Evolutionary conservation across 2,888 invertebrate genomes (phyloP), one percentile per base, ranked within the genome.

Genomic region (Ischnura elegans): DNA sequence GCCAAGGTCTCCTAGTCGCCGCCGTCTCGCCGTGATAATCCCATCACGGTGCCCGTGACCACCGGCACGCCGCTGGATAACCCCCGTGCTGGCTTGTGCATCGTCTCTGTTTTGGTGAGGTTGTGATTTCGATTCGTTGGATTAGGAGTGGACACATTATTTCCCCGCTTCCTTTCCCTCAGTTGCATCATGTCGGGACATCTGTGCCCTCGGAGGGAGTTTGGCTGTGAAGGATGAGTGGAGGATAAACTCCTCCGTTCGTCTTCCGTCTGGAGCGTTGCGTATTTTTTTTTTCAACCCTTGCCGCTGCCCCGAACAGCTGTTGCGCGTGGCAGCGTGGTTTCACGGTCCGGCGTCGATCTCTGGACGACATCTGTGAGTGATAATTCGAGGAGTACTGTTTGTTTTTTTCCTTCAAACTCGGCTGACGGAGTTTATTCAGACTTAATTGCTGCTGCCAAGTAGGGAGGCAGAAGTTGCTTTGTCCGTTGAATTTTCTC

Each of bases 331-430:
- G 76, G 76, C 29, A 76, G 76, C 25, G 76, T 29, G 16, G 36
- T 76, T 76, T 76, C 36, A 76, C 76, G 76, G 76, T 76, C 76
- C 76, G 76, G 76, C 76, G 76, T 76, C 76, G 76, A 76, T 76
- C 76, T 76, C 36, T 36, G 76, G 76, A 76, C 76, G 76, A 76
- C 76, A 76, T 76, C 76, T 76, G 76, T 76, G 76, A 36, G 76
- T 76, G 76, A 76, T 76, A 36, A 19, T 36, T 76, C 36, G 2
- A 36, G 76, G 36, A 76, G 36, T 36, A 6, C n/a, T 76, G 36
- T 76, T 76, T 76, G n/a, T 76, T 76, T 76, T 76, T n/a, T 10
- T 76, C 76, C 10, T 76, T 36, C 16, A n/a, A n/a, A n/a, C 76
- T 36, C 36, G 10, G 10, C 76, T 36, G 25, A 36, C 76, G 36